Percentiles rank a stretch among this genome's conserved stretches.
phyloP scores from a whole-genome alignment of 2,888 invertebrate genomes.

The Zaprionus bogoriensis region DNA sequence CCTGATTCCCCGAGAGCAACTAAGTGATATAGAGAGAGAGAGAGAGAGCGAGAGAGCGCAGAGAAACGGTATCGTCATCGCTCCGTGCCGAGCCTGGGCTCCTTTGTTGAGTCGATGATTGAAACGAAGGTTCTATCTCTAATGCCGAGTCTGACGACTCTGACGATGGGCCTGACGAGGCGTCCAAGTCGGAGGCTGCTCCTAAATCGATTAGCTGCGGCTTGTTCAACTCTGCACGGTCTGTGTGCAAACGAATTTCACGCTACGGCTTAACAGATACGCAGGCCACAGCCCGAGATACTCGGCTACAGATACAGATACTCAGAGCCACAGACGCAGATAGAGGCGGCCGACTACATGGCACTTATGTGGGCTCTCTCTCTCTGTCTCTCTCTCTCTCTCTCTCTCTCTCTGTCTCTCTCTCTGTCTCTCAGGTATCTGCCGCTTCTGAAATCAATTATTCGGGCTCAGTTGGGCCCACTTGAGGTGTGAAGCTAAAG shows the following conservation, averaged over 20 bases:
- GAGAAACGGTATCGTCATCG: background rate
- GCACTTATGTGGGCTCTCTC: constrained; percentile 24
- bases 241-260: constrained; percentile 66
- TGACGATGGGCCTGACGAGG: background rate
- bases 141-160: background rate
- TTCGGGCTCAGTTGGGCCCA: constrained; percentile 33
- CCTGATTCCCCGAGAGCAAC: too few relatives aligned
- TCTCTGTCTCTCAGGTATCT: constrained; percentile 42
- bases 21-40: background rate
- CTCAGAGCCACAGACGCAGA: constrained; percentile 5
- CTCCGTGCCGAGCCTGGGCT: background rate
- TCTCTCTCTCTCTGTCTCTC: too few relatives aligned
- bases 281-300: constrained; percentile 22
- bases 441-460: constrained; percentile 63
- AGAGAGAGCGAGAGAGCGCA: background rate
- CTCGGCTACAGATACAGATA: background rate
- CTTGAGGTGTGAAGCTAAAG: constrained; percentile 66
- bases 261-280: constrained; percentile 51
- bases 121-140: background rate
- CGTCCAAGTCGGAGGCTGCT: constrained; percentile 11
- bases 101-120: background rate
- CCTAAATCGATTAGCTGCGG: constrained; percentile 69
- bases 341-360: constrained; percentile 9
- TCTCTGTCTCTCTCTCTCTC: too few relatives aligned
- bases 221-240: constrained; percentile 56